Conservation (phyloP, 2,113 vertebrate genomes). For the Sinocyclocheilus anshuiensis region DNA sequence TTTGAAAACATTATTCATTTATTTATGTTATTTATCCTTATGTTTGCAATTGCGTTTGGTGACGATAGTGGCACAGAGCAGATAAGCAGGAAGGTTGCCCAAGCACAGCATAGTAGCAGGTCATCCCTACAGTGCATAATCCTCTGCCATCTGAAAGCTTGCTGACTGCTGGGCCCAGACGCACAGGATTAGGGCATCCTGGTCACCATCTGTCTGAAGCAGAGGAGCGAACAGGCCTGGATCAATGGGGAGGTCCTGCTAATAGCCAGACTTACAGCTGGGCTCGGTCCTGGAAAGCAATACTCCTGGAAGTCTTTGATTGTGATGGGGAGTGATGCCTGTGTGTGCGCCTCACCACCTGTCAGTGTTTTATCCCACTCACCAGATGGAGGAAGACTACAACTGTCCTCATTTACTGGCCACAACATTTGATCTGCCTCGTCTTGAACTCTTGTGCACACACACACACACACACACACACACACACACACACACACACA, state of each 20-base stretch:
- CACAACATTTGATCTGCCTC: conserved; percentile 22
- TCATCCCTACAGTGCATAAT: not conserved
- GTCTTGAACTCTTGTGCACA: not conserved
- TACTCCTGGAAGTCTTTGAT: conserved; percentile 30
- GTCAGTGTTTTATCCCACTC: conserved; percentile 52
- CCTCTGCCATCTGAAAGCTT: conserved; percentile 8
- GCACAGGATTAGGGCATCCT: conserved; percentile 25
- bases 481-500: not conserved
- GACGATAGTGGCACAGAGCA: not conserved
- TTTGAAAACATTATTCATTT: too few relatives aligned
- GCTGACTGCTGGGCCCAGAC: conserved; percentile 25
- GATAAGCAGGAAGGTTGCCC: not conserved
- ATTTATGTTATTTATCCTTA: not conserved
- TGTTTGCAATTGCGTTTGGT: not conserved
- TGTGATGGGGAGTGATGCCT: conserved; percentile 14
- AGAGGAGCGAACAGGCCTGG: conserved; percentile 11
- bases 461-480: not conserved
- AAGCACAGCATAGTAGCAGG: not conserved
- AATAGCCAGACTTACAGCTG: conserved; percentile 29
- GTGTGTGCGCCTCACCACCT: conserved; percentile 54
- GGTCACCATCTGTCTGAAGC: conserved; percentile 33
- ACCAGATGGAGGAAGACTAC: conserved; percentile 49
- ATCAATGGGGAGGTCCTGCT: conserved; percentile 32
- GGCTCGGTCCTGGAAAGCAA: conserved; percentile 32
- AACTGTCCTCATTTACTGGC: not conserved